phyloP scores from a whole-genome alignment of 2,113 vertebrate genomes.

The Mobula birostris region DNA sequence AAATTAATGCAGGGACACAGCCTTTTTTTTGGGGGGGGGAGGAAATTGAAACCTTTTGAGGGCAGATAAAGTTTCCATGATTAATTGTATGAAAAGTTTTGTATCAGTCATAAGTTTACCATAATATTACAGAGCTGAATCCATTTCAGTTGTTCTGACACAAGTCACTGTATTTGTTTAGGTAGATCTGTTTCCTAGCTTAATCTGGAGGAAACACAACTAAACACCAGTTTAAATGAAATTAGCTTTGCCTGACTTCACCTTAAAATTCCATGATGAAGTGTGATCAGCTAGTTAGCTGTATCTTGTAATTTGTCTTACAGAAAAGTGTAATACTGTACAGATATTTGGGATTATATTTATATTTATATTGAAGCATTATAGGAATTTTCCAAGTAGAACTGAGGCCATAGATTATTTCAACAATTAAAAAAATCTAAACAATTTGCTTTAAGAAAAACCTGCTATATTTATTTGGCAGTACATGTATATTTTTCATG shows the following conservation, averaged over 20 bases:
- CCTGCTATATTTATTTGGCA: not conserved
- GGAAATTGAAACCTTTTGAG: not conserved
- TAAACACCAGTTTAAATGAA: not conserved
- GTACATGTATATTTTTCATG: not conserved
- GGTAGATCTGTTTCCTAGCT: not conserved
- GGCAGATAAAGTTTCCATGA: not conserved
- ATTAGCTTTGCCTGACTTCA: slow-evolving; percentile 26
- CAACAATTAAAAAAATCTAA: not conserved
- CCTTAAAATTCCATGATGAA: slow-evolving; percentile 24
- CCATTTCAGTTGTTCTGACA: not conserved
- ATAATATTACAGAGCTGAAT: not conserved
- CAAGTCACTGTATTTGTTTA: not conserved
- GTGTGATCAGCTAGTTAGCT: not conserved
- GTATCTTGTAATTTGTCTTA: not conserved
- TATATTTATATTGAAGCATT: not conserved
- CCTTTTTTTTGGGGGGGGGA: too few species aligned
- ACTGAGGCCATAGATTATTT: slow-evolving; percentile 24
- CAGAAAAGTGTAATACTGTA: not conserved
- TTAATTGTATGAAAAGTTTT: not conserved
- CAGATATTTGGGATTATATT: not conserved
- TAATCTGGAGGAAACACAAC: slow-evolving; percentile 30
- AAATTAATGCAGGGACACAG: not conserved
- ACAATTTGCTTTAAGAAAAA: not conserved
- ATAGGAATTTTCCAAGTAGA: not conserved
- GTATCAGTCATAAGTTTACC: not conserved